phyloP scores from a whole-genome alignment of 37 sponge, comb jelly and placozoan species.

The Eunapius fragilis region DNA sequence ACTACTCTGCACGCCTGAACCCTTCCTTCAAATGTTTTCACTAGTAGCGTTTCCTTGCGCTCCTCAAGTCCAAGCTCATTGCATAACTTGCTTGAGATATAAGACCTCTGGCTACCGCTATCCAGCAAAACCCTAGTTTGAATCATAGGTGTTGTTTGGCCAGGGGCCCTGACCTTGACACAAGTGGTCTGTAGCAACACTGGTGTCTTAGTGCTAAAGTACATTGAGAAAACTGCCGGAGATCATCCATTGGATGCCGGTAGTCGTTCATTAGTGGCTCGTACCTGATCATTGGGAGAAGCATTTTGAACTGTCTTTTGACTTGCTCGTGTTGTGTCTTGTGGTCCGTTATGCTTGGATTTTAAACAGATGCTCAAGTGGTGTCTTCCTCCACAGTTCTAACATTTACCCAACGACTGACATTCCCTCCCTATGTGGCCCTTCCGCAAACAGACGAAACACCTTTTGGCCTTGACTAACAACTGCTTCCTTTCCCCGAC shows the following conservation, averaged over 20 bases:
- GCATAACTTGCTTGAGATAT: constrained; percentile 1
- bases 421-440: no score
- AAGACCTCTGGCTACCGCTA: no score
- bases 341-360: not conserved
- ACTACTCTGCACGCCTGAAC: constrained; percentile 3
- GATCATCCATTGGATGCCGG: constrained; percentile 1
- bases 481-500: constrained; percentile 3
- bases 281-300: not conserved
- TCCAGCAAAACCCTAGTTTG: no score
- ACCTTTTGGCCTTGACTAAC: constrained; percentile 11
- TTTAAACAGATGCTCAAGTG: constrained; percentile 24
- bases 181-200: constrained; percentile 32
- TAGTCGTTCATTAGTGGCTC: not conserved
- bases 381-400: constrained; percentile 24
- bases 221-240: not conserved
- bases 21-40: constrained; percentile 2
- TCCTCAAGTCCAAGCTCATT: not conserved
- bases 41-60: not conserved
- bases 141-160: no score
- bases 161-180: no score
- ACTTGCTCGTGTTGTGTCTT: not conserved
- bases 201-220: not conserved
- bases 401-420: not conserved
- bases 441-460: constrained; percentile 7
- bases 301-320: not conserved